These are phyloP conservation scores for Orientallactaga sibirica DNA, from an alignment of 2,797 vertebrate genomes.

Conservation along the genomic window DNA sequence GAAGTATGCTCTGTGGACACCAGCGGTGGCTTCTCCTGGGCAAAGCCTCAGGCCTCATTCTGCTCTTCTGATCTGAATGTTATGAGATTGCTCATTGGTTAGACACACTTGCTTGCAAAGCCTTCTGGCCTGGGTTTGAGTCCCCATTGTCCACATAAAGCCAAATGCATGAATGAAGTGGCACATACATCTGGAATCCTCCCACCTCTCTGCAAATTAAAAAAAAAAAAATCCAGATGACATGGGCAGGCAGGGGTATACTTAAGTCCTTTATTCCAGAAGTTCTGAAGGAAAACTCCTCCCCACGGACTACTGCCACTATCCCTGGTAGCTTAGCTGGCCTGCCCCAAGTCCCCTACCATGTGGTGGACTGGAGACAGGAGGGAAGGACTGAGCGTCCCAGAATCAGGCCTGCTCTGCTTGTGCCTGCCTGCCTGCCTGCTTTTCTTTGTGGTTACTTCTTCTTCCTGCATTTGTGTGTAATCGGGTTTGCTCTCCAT, in stretches of 20 bases:
- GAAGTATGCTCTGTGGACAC: not conserved
- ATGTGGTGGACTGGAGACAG: not conserved
- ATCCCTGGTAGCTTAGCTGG: not conserved
- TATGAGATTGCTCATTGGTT: too few species aligned
- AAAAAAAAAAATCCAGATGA: too few species aligned
- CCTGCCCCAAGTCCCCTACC: not conserved
- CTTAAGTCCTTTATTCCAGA: not conserved
- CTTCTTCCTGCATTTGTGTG: not conserved
- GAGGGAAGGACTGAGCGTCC: not conserved
- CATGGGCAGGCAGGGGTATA: not conserved
- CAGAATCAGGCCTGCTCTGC: not conserved
- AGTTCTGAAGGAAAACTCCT: not conserved
- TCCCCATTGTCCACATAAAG: too few species aligned
- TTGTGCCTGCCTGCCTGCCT: not conserved
- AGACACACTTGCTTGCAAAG: too few species aligned
- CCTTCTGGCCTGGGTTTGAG: too few species aligned
- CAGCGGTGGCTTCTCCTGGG: not conserved
- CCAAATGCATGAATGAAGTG: too few species aligned
- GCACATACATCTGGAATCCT: too few species aligned
- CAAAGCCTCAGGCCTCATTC: not conserved
- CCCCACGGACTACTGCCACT: not conserved
- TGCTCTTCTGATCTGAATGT: not conserved
- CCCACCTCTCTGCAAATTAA: too few species aligned
- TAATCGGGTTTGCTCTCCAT: not conserved
- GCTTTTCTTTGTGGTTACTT: not conserved